These are phyloP conservation scores for Corythornis cristatus DNA, from an alignment of 2,113 vertebrate species.

Conservation along the genomic window DNA sequence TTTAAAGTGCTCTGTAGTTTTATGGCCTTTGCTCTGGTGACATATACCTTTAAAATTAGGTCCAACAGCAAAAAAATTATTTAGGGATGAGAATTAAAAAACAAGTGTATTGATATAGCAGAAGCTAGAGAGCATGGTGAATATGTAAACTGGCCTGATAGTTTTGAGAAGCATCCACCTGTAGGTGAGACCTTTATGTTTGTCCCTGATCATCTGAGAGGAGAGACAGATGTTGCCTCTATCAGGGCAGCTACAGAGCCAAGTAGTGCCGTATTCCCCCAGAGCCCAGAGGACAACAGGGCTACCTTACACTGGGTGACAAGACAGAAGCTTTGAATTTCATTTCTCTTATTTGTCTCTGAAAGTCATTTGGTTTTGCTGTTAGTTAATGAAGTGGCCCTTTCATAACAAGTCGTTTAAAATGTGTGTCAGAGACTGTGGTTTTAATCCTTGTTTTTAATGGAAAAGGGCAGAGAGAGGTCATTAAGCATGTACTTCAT, in stretches of 20 bases:
- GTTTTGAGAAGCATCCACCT: not conserved
- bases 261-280: not conserved
- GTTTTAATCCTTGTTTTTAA: conserved; percentile 24
- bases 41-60: not conserved
- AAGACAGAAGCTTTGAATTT: not conserved
- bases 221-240: not conserved
- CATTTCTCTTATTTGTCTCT: not conserved
- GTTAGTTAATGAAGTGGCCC: not conserved
- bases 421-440: not conserved
- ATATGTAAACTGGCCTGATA: not conserved
- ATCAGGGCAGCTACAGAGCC: not conserved
- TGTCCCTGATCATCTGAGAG: not conserved
- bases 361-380: not conserved
- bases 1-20: not conserved
- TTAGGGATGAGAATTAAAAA: not conserved
- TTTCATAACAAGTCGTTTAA: not conserved
- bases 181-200: not conserved
- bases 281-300: rapidly evolving
- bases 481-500: not conserved
- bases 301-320: not conserved
- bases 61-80: not conserved
- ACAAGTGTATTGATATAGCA: not conserved
- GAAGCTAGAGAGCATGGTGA: not conserved
- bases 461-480: not conserved
- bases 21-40: not conserved